These are phyloP conservation scores for Drosophila gaucha DNA, from an alignment of 2,888 invertebrate genomes.

Conservation along the genomic window DNA sequence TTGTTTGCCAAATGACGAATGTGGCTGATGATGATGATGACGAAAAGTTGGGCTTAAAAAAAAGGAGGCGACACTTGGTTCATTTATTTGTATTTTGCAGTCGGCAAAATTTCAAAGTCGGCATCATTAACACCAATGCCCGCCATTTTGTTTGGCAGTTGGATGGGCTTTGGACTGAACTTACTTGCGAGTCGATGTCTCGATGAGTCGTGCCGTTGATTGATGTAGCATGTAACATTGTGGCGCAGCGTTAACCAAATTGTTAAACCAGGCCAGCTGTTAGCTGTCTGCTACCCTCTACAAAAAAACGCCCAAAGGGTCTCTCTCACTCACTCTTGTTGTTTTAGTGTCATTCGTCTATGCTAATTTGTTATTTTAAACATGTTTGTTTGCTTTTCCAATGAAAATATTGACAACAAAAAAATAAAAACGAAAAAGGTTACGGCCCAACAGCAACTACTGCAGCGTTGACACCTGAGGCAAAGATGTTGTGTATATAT, in stretches of 20 bases:
- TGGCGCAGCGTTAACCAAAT: constrained; percentile 61
- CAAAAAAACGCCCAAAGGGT: constrained; percentile 22
- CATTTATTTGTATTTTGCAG: constrained; percentile 63
- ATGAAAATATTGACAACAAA: constrained; percentile 73
- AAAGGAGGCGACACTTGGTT: constrained; percentile 67
- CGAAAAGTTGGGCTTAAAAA: constrained; percentile 53
- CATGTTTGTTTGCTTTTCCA: constrained; percentile 76
- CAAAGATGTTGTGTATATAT: constrained; percentile 33
- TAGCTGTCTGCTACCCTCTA: constrained; percentile 43
- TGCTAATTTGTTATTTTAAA: constrained; percentile 81
- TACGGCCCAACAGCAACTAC: constrained; percentile 29
- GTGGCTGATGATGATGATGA: constrained; percentile 54
- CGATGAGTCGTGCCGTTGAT: constrained; percentile 46
- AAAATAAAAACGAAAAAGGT: constrained; percentile 48
- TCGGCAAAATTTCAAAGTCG: constrained; percentile 77
- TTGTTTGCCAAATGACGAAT: constrained; percentile 78
- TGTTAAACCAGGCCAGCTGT: constrained; percentile 47
- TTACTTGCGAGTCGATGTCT: constrained; percentile 26
- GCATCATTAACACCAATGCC: constrained; percentile 76
- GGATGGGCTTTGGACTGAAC: constrained; percentile 19
- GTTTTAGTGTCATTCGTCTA: constrained; percentile 65
- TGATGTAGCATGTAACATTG: constrained; percentile 60
- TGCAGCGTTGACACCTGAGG: constrained; percentile 66
- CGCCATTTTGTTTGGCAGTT: constrained; percentile 63
- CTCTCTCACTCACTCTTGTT: constrained; percentile 48